phyloP scores from a whole-genome alignment of 2,113 vertebrate genomes.

The Puntigrus tetrazona region DNA sequence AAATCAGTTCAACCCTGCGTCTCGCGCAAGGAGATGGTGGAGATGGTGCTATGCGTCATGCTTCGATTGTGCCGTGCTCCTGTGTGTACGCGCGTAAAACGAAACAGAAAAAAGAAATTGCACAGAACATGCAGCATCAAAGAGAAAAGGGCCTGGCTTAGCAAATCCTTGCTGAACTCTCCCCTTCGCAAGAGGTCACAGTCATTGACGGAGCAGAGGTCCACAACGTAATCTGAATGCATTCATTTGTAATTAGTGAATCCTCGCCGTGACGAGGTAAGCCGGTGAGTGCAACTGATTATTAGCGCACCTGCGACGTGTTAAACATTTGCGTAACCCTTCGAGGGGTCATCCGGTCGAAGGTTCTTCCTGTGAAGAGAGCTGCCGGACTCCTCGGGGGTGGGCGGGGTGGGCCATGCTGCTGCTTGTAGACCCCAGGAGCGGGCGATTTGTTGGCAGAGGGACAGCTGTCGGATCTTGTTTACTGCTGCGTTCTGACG shows the following conservation, averaged over 20 bases:
- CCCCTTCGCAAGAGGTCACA: constrained; percentile 35
- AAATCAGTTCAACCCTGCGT: constrained; percentile 39
- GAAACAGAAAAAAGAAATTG: constrained; percentile 19
- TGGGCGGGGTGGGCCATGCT: too few species aligned
- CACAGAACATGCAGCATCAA: constrained; percentile 54
- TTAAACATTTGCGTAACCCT: constrained; percentile 23
- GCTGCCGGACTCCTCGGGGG: not conserved
- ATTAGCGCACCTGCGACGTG: constrained; percentile 5
- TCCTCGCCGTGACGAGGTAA: constrained; percentile 16
- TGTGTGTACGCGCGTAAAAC: constrained; percentile 4
- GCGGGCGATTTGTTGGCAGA: constrained; percentile 9
- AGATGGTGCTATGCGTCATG: constrained; percentile 47
- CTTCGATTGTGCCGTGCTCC: constrained; percentile 18
- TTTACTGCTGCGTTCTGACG: constrained; percentile 46
- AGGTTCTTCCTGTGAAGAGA: constrained; percentile 1
- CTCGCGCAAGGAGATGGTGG: constrained; percentile 23
- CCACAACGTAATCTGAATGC: constrained; percentile 25
- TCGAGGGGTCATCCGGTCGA: constrained; percentile 17
- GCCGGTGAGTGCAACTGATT: constrained; percentile 46
- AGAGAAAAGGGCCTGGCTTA: constrained; percentile 29
- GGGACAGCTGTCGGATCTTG: constrained; percentile 36
- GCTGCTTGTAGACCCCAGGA: constrained; percentile 11
- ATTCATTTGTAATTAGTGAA: constrained; percentile 35
- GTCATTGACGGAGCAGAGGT: constrained; percentile 26
- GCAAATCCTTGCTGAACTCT: constrained; percentile 32